Percentiles rank a stretch among this genome's conserved stretches.
Evolutionary conservation across 2,113 vertebrate species (phyloP).

Genomic region (Chloroceryle aenea): DNA sequence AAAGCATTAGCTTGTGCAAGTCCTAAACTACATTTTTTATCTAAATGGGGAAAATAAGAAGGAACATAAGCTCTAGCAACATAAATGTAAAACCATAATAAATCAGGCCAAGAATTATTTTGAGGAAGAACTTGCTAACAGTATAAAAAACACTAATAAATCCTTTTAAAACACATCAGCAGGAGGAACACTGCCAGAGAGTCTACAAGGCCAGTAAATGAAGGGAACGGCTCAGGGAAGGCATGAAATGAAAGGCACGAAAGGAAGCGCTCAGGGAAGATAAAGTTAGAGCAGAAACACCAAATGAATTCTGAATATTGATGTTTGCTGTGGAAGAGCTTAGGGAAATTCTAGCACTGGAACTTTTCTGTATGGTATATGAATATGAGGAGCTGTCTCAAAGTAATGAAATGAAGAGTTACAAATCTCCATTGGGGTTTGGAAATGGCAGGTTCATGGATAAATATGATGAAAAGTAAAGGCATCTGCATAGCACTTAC

Average conservation of each 20-base stretch:
- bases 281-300: slow-evolving; percentile 19
- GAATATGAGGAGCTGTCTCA: neutral
- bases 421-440: neutral
- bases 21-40: neutral
- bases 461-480: neutral
- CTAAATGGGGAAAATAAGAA: neutral
- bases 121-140: slow-evolving; percentile 7
- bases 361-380: neutral
- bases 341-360: neutral
- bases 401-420: neutral
- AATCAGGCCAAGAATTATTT: slow-evolving; percentile 5
- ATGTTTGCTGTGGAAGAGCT: neutral
- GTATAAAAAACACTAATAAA: slow-evolving; percentile 10
- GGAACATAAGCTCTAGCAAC: neutral
- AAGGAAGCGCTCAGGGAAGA: neutral
- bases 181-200: slow-evolving; percentile 19
- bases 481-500: neutral
- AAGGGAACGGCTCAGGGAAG: neutral
- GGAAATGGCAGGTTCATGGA: neutral
- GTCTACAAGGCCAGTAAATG: neutral
- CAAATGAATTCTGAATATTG: neutral
- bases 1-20: neutral
- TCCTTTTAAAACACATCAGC: neutral
- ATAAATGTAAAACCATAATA: neutral
- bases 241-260: neutral